Base-by-base conservation (phyloP, 2,797 vertebrate species). In the Pagetopsis macropterus region DNA sequence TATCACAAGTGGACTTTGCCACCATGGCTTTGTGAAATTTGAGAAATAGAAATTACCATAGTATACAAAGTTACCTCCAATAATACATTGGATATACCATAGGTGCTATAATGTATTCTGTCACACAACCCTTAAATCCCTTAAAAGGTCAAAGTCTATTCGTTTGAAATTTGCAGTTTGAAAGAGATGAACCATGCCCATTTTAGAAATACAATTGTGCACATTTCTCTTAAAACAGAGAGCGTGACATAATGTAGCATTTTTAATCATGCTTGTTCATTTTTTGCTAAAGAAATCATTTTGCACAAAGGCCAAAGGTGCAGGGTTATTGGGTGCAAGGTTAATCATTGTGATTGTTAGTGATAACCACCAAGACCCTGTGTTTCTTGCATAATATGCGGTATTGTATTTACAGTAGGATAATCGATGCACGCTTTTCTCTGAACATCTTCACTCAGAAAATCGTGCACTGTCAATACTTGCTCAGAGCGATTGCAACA, bases 1-100 rank as follows among this genome's bases (percentile, higher is more conserved):
- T 79, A 41, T 88, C 85, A 78, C 58, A 27, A 10, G 43, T 81
- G 88, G 89, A 94, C 93, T 92, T 94, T 92, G 90, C 51, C 57
- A 67, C 59, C 1, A 4, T 74, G 77, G 76, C 54, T 87, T 84
- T 21, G 74, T 85, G 76, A 74, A 65, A 70, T 82, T 87, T 81
- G 37, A 65, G n/a, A 46, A 90, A 27, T 27, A 66, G 41, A 3
- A 71, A 66, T 11, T 19, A 50, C 56, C 49, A 17, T 40, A 49
- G 27, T 17, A n/a, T 50, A 46, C 7, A 55, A 21, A 21, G 14
- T 31, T 33, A 6, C 51, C 19, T 62, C 17, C 27, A 23, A 33
- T 72, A 41, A 13, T 33, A 12, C 10, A 44, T 23, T 50, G 27
- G 1, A 2, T 1, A 58, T 48, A 27, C 37, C 4, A 40, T 15